These are phyloP conservation scores for Epinephelus malabaricus DNA, from an alignment of 2,797 vertebrate species.

Conservation along the genomic window DNA sequence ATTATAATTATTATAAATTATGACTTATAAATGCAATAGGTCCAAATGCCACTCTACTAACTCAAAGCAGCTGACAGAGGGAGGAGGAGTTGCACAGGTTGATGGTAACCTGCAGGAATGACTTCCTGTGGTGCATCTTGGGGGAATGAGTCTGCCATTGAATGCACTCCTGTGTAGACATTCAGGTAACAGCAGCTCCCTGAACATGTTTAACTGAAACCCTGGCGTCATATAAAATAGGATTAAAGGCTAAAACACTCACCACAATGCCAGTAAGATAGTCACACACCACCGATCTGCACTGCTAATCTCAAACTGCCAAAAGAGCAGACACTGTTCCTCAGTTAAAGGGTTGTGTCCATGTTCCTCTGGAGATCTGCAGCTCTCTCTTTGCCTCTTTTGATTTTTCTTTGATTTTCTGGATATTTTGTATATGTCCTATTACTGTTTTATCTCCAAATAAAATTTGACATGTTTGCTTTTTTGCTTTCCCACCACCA, in stretches of 20 bases:
- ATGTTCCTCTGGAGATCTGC: not conserved
- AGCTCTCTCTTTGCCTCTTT: conserved; percentile 6
- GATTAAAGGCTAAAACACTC: not conserved
- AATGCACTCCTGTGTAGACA: not conserved
- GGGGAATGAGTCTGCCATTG: no score
- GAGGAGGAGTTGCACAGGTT: no score
- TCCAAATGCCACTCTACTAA: no score
- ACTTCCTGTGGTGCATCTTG: no score
- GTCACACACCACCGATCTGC: conserved; percentile 24
- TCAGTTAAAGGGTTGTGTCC: not conserved
- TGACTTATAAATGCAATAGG: no score
- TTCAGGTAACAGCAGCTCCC: conserved; percentile 41
- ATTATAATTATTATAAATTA: no score
- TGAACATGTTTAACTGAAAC: conserved; percentile 37
- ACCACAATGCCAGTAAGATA: conserved; percentile 34
- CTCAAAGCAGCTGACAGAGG: no score
- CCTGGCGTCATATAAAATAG: not conserved
- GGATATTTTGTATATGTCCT: not conserved
- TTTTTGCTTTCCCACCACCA: conserved; percentile 57
- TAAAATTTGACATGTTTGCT: not conserved
- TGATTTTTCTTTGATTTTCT: not conserved
- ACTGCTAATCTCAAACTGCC: conserved; percentile 33
- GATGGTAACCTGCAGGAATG: no score
- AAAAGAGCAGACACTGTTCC: not conserved
- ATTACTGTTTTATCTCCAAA: not conserved